phyloP scores from a whole-genome alignment of 2,113 vertebrate genomes.

The Empidonax alnorum region DNA sequence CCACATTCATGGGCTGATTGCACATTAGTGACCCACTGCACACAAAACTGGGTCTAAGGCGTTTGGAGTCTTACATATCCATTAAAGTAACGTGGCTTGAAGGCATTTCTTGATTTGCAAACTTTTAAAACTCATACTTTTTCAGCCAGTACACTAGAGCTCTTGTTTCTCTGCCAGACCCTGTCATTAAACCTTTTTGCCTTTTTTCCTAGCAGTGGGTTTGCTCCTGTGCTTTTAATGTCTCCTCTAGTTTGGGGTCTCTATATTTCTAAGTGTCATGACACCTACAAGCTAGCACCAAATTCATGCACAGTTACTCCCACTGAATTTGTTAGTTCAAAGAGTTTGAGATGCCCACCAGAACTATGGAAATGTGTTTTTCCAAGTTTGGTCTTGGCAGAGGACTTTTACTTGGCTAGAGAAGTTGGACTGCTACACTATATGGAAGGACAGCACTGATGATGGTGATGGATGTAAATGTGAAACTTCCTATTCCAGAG shows the following conservation, averaged over 20 bases:
- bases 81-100: neutral
- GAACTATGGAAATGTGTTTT: neutral
- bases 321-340: neutral
- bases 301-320: neutral
- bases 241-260: neutral
- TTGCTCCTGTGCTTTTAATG: neutral
- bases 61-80: neutral
- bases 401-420: neutral
- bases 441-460: neutral
- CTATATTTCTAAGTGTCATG: neutral
- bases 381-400: neutral
- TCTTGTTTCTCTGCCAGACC: neutral
- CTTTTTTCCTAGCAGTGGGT: neutral
- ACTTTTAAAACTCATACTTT: neutral
- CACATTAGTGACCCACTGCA: neutral
- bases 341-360: neutral
- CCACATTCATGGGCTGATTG: neutral
- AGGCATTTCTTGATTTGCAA: neutral
- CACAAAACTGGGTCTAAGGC: neutral
- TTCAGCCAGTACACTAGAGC: neutral
- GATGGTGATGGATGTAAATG: rapidly evolving
- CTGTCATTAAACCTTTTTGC: neutral
- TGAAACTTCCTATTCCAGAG: neutral
- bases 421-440: neutral
- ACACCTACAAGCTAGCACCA: neutral